Percentiles rank a stretch among this genome's conserved stretches.
Conservation (phyloP, 2,797 vertebrate species). For the Jordanella pulchra region DNA sequence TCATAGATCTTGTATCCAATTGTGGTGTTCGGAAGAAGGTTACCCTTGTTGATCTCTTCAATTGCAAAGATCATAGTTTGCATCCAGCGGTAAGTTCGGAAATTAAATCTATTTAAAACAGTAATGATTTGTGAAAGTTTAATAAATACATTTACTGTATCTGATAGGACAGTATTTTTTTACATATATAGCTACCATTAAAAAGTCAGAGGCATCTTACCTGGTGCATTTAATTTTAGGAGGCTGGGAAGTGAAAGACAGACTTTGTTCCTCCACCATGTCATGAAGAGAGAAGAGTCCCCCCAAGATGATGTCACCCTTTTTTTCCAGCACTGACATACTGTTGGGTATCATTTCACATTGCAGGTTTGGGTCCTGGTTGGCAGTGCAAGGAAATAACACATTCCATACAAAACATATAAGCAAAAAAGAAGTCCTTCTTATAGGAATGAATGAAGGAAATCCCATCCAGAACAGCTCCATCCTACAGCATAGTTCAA, state of each 20-base stretch:
- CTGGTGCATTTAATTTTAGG: conserved; percentile 69
- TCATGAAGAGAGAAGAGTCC: conserved; percentile 85
- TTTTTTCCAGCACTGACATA: conserved; percentile 66
- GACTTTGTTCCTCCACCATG: conserved; percentile 64
- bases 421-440: conserved; percentile 18
- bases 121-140: neutral
- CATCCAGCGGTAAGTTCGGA: conserved; percentile 85
- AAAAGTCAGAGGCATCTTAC: conserved; percentile 49
- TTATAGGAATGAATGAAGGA: neutral
- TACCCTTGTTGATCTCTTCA: conserved; percentile 79
- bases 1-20: conserved; percentile 83
- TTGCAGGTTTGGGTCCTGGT: conserved; percentile 44
- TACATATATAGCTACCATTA: neutral
- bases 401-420: conserved; percentile 43
- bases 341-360: conserved; percentile 65
- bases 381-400: conserved; percentile 28
- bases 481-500: conserved; percentile 16
- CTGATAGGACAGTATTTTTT: neutral
- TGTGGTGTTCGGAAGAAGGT: conserved; percentile 77
- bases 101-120: conserved; percentile 76
- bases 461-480: conserved; percentile 10
- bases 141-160: neutral
- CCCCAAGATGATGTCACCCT: conserved; percentile 78
- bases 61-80: conserved; percentile 86
- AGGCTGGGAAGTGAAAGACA: conserved; percentile 70